Evolutionary conservation across 2,888 invertebrate species (phyloP).

Genomic region (Bellardia bayeri): DNA sequence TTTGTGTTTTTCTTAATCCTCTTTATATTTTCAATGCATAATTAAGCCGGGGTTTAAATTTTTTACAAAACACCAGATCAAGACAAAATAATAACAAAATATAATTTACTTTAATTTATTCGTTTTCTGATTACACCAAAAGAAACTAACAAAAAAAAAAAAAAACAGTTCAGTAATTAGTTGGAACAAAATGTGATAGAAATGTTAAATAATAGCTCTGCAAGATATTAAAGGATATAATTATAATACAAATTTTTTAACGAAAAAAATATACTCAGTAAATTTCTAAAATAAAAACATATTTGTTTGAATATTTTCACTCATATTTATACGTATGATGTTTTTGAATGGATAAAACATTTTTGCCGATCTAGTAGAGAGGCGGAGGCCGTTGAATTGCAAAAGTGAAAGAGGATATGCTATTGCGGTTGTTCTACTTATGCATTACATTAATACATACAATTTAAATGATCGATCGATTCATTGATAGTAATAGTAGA

Average conservation of each 20-base stretch:
- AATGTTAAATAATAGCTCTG: background rate
- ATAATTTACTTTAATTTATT: conserved; percentile 13
- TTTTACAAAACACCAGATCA: conserved; percentile 25
- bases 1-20: conserved; percentile 51
- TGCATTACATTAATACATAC: conserved; percentile 37
- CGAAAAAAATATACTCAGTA: background rate
- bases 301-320: background rate
- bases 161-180: conserved; percentile 8
- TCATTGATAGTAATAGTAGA: conserved; percentile 22
- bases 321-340: background rate
- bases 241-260: conserved; percentile 17
- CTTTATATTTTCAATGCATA: conserved; percentile 47
- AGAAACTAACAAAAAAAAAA: background rate
- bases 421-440: conserved; percentile 26
- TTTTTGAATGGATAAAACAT: background rate
- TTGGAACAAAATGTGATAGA: background rate
- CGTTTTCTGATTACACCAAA: conserved; percentile 15
- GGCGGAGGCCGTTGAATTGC: background rate
- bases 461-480: conserved; percentile 28
- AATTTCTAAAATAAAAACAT: background rate
- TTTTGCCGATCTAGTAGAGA: conserved; percentile 4
- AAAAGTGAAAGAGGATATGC: conserved; percentile 30
- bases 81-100: conserved; percentile 32
- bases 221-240: background rate
- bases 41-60: background rate